Evolutionary conservation across 2,797 vertebrate species (phyloP).

Genomic region (Brotula barbata): DNA sequence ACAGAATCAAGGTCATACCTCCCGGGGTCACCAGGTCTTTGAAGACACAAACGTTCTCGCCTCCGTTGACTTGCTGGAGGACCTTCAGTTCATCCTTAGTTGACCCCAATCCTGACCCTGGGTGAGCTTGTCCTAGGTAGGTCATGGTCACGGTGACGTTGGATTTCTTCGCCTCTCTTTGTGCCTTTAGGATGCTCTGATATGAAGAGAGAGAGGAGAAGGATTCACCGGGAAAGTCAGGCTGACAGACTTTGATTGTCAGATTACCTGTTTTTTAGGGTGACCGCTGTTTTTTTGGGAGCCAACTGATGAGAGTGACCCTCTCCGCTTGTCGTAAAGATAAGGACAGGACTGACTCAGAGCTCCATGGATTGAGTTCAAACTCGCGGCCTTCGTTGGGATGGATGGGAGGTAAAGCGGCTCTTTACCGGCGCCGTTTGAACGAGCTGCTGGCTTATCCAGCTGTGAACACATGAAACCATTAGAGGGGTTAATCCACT

Average conservation of each 20-base stretch:
- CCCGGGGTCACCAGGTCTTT: slow-evolving; percentile 76
- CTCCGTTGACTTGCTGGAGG: slow-evolving; percentile 82
- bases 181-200: slow-evolving; percentile 67
- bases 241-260: background rate
- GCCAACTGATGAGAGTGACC: slow-evolving; percentile 71
- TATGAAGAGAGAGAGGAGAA: background rate
- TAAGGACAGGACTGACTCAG: slow-evolving; percentile 78
- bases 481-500: background rate
- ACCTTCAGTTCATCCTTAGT: slow-evolving; percentile 80
- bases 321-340: slow-evolving; percentile 68
- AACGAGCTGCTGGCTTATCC: slow-evolving; percentile 37
- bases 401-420: slow-evolving; percentile 75
- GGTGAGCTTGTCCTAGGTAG: slow-evolving; percentile 75
- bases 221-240: background rate
- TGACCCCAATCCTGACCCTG: slow-evolving; percentile 32
- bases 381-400: slow-evolving; percentile 61
- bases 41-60: slow-evolving; percentile 83
- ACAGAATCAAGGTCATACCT: slow-evolving; percentile 67
- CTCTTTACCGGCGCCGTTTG: slow-evolving; percentile 36
- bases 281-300: slow-evolving; percentile 61
- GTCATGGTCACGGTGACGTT: slow-evolving; percentile 80
- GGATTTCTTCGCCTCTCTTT: slow-evolving; percentile 75
- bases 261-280: slow-evolving; percentile 63
- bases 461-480: slow-evolving; percentile 45
- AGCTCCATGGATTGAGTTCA: slow-evolving; percentile 57